Conservation (phyloP, 2,888 invertebrate genomes). For the Dioctria linearis region DNA sequence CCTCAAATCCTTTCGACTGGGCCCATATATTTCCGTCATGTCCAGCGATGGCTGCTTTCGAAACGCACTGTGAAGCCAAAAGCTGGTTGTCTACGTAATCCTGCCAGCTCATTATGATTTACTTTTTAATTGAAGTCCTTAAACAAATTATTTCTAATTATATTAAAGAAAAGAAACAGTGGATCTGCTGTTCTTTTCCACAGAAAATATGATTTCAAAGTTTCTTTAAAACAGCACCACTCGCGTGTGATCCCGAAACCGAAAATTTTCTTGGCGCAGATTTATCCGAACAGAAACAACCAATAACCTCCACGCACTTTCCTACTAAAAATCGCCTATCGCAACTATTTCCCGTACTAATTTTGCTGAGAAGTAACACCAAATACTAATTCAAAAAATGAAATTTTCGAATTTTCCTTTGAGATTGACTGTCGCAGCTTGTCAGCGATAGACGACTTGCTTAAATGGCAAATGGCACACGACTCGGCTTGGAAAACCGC, state of each 20-base stretch:
- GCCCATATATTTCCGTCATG: conserved; percentile 97
- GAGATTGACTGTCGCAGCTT: conserved; percentile 51
- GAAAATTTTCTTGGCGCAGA: conserved; percentile 47
- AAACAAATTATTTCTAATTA: conserved; percentile 34
- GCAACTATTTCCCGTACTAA: conserved; percentile 15
- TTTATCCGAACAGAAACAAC: conserved; percentile 14
- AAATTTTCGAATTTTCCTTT: conserved; percentile 34
- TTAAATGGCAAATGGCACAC: conserved; percentile 55
- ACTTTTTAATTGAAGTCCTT: conserved; percentile 52
- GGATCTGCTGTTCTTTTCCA: neutral
- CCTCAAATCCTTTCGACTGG: conserved; percentile 93
- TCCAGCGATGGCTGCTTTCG: conserved; percentile 95
- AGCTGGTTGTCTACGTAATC: conserved; percentile 98
- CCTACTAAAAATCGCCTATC: conserved; percentile 20
- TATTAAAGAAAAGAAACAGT: conserved; percentile 19
- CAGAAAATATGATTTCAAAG: neutral
- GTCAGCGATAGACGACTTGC: conserved; percentile 45
- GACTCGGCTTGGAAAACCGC: neutral
- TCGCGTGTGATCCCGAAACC: conserved; percentile 43
- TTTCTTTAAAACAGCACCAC: conserved; percentile 22
- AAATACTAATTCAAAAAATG: conserved; percentile 44
- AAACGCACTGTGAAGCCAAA: conserved; percentile 94
- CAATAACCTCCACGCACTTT: conserved; percentile 12
- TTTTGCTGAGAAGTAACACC: conserved; percentile 23
- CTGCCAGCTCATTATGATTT: conserved; percentile 90